These are phyloP conservation scores for Elaphurus davidianus DNA, from an alignment of 2,113 vertebrate genomes.

Conservation along the genomic window DNA sequence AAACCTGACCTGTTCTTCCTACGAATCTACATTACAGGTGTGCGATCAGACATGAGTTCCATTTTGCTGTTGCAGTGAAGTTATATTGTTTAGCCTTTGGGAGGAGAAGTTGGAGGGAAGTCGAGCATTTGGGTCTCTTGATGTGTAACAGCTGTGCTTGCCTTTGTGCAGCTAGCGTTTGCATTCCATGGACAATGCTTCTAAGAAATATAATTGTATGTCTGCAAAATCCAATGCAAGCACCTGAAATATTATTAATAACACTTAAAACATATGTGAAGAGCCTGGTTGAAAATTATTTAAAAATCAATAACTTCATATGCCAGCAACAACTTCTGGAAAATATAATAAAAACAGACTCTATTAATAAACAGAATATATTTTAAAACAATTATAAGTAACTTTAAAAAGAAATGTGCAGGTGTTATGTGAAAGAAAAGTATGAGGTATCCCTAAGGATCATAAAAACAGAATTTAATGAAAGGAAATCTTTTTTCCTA, in stretches of 20 bases:
- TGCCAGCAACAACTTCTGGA: slow-evolving; percentile 6
- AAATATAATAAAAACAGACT: slow-evolving; percentile 1
- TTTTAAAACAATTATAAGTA: slow-evolving; percentile 1
- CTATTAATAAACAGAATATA: slow-evolving; percentile 5
- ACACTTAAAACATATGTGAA: not conserved
- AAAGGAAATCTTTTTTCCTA: slow-evolving; percentile 11
- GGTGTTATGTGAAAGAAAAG: not conserved
- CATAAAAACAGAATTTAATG: slow-evolving; percentile 28
- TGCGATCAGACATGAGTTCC: not conserved
- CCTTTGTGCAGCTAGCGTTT: not conserved
- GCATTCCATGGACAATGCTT: not conserved
- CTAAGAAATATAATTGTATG: not conserved
- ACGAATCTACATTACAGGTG: not conserved
- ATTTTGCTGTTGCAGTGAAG: not conserved
- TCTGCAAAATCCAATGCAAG: not conserved
- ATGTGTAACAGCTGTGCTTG: not conserved
- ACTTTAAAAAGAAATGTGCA: not conserved
- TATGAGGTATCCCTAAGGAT: not conserved
- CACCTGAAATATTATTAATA: not conserved
- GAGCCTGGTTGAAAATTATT: not conserved
- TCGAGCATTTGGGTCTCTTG: not conserved
- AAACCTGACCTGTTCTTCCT: not conserved
- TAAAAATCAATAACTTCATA: slow-evolving; percentile 27
- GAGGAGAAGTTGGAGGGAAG: not conserved
- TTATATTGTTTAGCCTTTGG: not conserved